These are phyloP conservation scores for Apistogramma diplotaenia DNA, from an alignment of 2,113 vertebrate species.

Conservation along the genomic window DNA sequence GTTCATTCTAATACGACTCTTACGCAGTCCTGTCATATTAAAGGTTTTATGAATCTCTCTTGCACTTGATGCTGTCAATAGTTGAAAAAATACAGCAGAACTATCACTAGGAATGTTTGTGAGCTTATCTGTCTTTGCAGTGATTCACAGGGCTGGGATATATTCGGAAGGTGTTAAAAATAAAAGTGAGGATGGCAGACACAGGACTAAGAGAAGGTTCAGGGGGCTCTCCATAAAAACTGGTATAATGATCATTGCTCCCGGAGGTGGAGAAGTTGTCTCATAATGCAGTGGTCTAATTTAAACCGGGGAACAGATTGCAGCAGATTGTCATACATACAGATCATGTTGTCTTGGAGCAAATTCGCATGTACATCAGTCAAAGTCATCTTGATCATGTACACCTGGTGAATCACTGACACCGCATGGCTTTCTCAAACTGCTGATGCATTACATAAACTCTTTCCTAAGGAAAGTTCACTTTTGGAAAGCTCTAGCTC, in stretches of 20 bases:
- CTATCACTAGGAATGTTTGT: not conserved
- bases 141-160: not conserved
- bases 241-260: not conserved
- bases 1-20: not conserved
- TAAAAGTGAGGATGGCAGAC: not conserved
- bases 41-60: not conserved
- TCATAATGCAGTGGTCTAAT: not conserved
- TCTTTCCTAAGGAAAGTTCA: not conserved
- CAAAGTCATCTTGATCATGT: not conserved
- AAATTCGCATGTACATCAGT: not conserved
- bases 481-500: not conserved
- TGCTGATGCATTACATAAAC: not conserved
- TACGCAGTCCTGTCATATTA: slow-evolving; percentile 2
- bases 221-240: not conserved
- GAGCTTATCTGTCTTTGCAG: not conserved
- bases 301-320: slow-evolving; percentile 16
- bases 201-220: not conserved
- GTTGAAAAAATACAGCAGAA: not conserved
- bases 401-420: not conserved
- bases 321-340: not conserved
- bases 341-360: not conserved
- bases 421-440: not conserved
- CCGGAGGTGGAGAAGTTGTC: not conserved
- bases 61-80: not conserved
- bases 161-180: not conserved